Evolutionary conservation across 2,113 vertebrate species (phyloP).

Genomic region (Cyphomyrus plagiostoma): DNA sequence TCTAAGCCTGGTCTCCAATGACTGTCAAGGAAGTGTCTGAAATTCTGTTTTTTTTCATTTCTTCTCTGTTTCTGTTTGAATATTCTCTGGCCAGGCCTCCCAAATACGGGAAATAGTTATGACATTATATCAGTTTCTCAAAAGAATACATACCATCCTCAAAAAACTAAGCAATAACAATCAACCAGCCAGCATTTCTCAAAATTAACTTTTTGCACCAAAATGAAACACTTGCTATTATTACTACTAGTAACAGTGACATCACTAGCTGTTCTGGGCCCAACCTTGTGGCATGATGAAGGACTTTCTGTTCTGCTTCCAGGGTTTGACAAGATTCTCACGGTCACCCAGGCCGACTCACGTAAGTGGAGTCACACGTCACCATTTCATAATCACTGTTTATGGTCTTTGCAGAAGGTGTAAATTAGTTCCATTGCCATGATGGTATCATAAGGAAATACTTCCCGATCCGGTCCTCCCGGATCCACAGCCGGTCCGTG

Average conservation of each 20-base stretch:
- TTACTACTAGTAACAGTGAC: not conserved
- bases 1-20: too few species aligned
- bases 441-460: not conserved
- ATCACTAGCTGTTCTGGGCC: not conserved
- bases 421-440: not conserved
- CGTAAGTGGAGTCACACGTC: constrained; percentile 42
- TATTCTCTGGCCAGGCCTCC: not conserved
- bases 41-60: not conserved
- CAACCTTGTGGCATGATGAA: too few species aligned
- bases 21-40: not conserved
- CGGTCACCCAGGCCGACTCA: constrained; percentile 70
- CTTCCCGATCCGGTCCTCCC: not conserved
- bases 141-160: not conserved
- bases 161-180: not conserved
- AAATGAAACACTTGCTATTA: not conserved
- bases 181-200: not conserved
- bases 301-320: constrained; percentile 13
- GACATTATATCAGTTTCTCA: not conserved
- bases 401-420: not conserved
- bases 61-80: not conserved
- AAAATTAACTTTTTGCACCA: not conserved
- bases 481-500: too few species aligned
- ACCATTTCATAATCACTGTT: not conserved
- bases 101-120: not conserved
- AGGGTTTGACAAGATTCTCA: constrained; percentile 70